Conservation (phyloP, 2,888 invertebrate species). For the Pyralis farinalis region DNA sequence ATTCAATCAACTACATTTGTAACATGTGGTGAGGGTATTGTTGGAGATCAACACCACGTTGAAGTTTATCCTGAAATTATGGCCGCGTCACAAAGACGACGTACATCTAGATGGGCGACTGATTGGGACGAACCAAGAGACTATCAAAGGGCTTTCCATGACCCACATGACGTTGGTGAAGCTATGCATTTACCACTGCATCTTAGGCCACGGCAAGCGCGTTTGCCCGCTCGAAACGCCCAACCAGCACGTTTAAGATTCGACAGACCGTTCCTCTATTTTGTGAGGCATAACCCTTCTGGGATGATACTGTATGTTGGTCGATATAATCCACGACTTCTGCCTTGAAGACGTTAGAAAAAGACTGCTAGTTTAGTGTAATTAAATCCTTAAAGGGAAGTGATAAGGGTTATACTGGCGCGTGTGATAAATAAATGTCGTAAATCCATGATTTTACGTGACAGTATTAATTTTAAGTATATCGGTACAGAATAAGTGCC, state of each 20-base stretch:
- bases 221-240: constrained; percentile 84
- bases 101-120: constrained; percentile 69
- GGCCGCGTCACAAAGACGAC: constrained; percentile 47
- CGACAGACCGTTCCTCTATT: constrained; percentile 93
- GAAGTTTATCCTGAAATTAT: constrained; percentile 90
- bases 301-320: constrained; percentile 94
- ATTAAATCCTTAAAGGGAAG: constrained; percentile 72
- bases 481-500: constrained; percentile 48
- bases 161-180: constrained; percentile 79
- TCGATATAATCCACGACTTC: constrained; percentile 90
- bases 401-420: constrained; percentile 67
- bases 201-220: constrained; percentile 85
- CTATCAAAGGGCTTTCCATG: constrained; percentile 85
- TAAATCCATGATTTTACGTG: constrained; percentile 67
- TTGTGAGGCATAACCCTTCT: constrained; percentile 94
- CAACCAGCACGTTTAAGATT: constrained; percentile 87
- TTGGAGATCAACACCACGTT: constrained; percentile 88
- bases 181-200: constrained; percentile 84
- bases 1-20: constrained; percentile 91
- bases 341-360: constrained; percentile 80
- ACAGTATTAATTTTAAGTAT: constrained; percentile 71
- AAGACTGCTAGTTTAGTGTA: constrained; percentile 76
- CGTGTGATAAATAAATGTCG: constrained; percentile 62
- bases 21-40: constrained; percentile 88
- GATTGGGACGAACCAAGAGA: constrained; percentile 82